Evolutionary conservation across 2,888 invertebrate genomes (phyloP), one percentile per base, ranked within the genome.

Genomic region (Caenorhabditis auriculariae): DNA sequence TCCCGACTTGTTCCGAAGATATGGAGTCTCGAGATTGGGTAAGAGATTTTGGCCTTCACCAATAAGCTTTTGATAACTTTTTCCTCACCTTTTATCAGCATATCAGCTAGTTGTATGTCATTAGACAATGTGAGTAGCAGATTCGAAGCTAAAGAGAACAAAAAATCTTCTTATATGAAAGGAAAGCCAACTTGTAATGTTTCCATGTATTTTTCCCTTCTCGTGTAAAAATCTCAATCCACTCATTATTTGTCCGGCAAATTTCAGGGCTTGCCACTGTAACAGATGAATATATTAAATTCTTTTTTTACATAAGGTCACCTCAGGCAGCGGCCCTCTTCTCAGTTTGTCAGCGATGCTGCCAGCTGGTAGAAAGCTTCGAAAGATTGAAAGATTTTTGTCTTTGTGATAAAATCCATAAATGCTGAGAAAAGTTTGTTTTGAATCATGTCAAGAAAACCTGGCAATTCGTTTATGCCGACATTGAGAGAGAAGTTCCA

Each of bases 101-200:
- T 54, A 38, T 65, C 65, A 2, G 65, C 58, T 15, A 70, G 26
- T 23, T 67, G 52, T 15, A 67, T 56, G 46, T 70, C 65, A 37
- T 70, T 66, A 15, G 67, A 60, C 9, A 70, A 46, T 3, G 70
- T 70, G 3, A 70, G 46, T 0, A 70, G 51, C 0, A 70, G 58
- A 28, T 70, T 70, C 3, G 63, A 60, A 1, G 65, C 65, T 66
- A 49, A 41, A 65, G 48, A 21, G 4, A 47, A 19, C 4, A 32
- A 3, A 19, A 26, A 3, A 17, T n/a, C 27, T 27, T 49, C 21
- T 19, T 19, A 9, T 6, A 41, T 41, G 41, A 41, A 41, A 6
- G 12, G 49, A 6, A 19, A 47, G 23, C 43, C 23, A 29, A 63
- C 66, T 51, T 48, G 55, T 68, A 5, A 68, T 15, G 27, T 68